Conservation (phyloP, 2,113 vertebrate genomes). For the zebrafish (Danio rerio) region GRCz12tu NC_133180.1:24643001-24643500, state of each 20-base stretch:
- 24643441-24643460: no score
- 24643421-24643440: no score
- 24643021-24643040: neutral
- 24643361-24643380: no score
- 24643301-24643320: neutral
- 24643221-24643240: constrained; percentile 12
- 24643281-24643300: neutral
- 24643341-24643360: neutral
- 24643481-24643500: no score
- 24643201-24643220: neutral
- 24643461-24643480: no score
- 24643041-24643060: neutral
- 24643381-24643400: no score
- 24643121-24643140: neutral
- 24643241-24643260: neutral
- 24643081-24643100: neutral
- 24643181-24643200: neutral
- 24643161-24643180: neutral
- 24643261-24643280: neutral
- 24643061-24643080: neutral
- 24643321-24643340: neutral
- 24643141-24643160: neutral
- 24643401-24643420: no score
- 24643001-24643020: neutral
- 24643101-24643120: neutral